Conservation (phyloP, 2,113 vertebrate species). For the Platichthys stellatus region DNA sequence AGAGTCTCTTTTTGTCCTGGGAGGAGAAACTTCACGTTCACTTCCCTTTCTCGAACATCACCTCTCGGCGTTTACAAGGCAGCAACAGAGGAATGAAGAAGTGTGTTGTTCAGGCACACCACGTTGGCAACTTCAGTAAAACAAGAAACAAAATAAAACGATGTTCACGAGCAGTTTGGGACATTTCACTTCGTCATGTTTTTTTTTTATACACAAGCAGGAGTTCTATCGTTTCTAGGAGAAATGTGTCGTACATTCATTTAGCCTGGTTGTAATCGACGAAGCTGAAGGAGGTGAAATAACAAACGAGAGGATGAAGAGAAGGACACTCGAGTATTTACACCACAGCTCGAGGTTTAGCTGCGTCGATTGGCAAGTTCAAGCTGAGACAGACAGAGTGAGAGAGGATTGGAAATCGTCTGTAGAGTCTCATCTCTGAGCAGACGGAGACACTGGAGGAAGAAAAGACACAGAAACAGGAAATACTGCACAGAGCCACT, state of each 20-base stretch:
- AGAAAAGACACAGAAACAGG: constrained; percentile 13
- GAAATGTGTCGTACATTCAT: constrained; percentile 63
- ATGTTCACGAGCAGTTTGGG: not conserved
- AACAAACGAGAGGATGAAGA: not conserved
- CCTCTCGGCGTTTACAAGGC: constrained; percentile 57
- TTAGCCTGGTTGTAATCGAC: constrained; percentile 37
- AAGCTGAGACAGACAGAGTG: not conserved
- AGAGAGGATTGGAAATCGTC: not conserved
- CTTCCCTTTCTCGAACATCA: constrained; percentile 65
- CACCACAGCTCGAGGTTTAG: constrained; percentile 34
- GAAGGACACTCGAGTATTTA: constrained; percentile 45
- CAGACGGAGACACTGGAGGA: constrained; percentile 22
- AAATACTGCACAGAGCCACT: constrained; percentile 52
- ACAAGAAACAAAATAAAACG: constrained; percentile 2
- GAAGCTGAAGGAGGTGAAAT: not conserved
- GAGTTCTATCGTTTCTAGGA: not conserved
- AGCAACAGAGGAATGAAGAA: constrained; percentile 19
- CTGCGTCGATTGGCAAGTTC: constrained; percentile 47
- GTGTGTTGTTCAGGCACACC: constrained; percentile 54
- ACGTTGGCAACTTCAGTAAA: constrained; percentile 54
- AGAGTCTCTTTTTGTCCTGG: constrained; percentile 24
- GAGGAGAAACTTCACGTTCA: constrained; percentile 33
- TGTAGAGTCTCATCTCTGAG: constrained; percentile 12
- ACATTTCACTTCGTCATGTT: not conserved
- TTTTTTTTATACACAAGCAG: not conserved